A percentile compares a stretch with the other conserved stretches of the same genome.
Evolutionary conservation across 2,113 vertebrate genomes (phyloP).

Genomic region (Mirounga angustirostris): DNA sequence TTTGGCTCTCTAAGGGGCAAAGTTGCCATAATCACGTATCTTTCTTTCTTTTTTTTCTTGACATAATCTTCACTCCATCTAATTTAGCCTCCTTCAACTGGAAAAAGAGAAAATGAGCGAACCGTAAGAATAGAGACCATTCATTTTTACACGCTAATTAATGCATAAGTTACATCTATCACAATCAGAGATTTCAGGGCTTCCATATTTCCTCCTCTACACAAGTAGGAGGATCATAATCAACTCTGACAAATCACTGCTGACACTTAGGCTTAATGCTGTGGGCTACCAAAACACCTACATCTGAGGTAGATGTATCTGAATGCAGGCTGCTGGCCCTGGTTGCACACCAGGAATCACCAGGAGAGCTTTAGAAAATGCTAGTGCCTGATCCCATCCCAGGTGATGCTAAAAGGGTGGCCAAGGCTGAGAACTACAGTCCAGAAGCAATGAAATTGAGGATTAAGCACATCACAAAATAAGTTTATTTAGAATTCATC

Average conservation of each 20-base stretch:
- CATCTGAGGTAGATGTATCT: rapidly evolving
- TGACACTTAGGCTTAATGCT: not conserved
- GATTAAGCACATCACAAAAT: not conserved
- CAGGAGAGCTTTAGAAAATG: not conserved
- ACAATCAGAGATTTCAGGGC: not conserved
- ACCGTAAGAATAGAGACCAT: constrained; percentile 8
- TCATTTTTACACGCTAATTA: constrained; percentile 72
- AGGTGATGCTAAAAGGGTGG: not conserved
- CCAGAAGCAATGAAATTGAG: not conserved
- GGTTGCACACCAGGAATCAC: not conserved
- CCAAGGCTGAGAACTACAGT: not conserved
- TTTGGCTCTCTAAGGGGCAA: not conserved
- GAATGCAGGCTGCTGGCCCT: not conserved
- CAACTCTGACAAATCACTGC: not conserved
- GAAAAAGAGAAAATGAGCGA: not conserved
- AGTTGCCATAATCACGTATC: not conserved
- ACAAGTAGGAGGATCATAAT: not conserved
- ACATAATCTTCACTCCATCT: not conserved
- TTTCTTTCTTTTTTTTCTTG: not conserved
- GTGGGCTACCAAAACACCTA: not conserved
- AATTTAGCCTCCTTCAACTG: not conserved
- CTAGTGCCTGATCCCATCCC: not conserved
- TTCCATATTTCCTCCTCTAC: constrained; percentile 68
- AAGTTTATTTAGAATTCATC: not conserved
- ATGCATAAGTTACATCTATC: constrained; percentile 31